These are phyloP conservation scores for Callitettix versicolor DNA, from an alignment of 1,140 invertebrate species.

Conservation along the genomic window DNA sequence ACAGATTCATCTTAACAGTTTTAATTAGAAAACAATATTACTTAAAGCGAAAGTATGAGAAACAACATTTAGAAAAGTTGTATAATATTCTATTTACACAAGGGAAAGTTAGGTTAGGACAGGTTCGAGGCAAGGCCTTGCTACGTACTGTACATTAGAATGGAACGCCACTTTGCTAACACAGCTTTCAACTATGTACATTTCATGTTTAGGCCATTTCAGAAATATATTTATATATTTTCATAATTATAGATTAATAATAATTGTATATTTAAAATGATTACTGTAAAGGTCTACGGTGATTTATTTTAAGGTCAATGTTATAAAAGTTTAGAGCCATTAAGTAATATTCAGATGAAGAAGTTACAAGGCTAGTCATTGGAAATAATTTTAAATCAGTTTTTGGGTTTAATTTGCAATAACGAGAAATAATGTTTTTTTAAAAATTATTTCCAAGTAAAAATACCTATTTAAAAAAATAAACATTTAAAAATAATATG, in stretches of 20 bases:
- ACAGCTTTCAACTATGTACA: conserved; percentile 5
- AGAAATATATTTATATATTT: conserved; percentile 2
- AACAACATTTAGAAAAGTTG: too few relatives aligned
- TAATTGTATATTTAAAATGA: not conserved
- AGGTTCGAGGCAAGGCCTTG: not conserved
- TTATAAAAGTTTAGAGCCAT: not conserved
- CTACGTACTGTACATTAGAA: conserved; percentile 14
- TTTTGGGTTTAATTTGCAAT: too few relatives aligned
- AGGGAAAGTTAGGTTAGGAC: not conserved
- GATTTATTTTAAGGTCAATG: not conserved
- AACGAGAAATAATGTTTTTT: too few relatives aligned
- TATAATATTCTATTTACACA: not conserved
- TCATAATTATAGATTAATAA: not conserved
- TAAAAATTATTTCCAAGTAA: too few relatives aligned
- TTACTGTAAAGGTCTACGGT: not conserved
- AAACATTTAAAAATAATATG: too few relatives aligned
- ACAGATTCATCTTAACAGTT: too few relatives aligned
- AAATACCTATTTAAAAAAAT: too few relatives aligned
- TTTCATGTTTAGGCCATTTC: conserved; percentile 11
- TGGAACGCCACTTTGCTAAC: conserved; percentile 3
- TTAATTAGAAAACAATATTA: too few relatives aligned
- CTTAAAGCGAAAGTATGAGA: too few relatives aligned
- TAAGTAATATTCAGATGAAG: not conserved
- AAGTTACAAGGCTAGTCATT: not conserved
- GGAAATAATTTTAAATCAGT: not conserved